Evolutionary conservation across 1,140 invertebrate genomes (phyloP), one percentile per base, ranked within the genome.

Genomic region (Aplysia californica): DNA sequence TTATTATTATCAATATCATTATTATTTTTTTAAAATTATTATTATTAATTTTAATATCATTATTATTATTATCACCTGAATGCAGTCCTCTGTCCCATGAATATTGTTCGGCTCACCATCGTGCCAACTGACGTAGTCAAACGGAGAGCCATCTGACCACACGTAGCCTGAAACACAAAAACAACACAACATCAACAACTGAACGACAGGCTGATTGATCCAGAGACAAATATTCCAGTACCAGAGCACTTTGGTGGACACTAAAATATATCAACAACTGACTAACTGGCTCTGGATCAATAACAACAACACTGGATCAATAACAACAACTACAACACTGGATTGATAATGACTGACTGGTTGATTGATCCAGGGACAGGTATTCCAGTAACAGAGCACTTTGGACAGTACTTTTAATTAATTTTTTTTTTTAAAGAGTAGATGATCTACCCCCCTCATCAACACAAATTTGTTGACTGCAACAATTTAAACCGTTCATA

Each of bases 71-170:
- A 50, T 15, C 39, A 75, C 64, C 31, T 78, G 75, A 5, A 77
- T 77, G 68, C 83, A 84, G 23, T 81, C 68, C 67, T 84, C 80
- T 15, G 35, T 50, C 29, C 71, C 76, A 36, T 68, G 35, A 41
- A 64, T 36, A 58, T 78, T 77, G 56, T 79, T 82, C 29, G 82
- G 80, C 71, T 80, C 77, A 0, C 78, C 79, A 33, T 33, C 31
- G 6, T 72, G 75, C 81, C 84, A 87, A 64, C 82, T 80, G 18
- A 81, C 69, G 73, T 79, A 85, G 39, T 77, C 73, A 55, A 82
- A 80, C 36, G 84, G 79, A 10, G 84, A 80, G 0, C 78, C 80
- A 72, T 87, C 84, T n/a, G 79, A 77, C 86, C 86, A 87, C 58
- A 66, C 44, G 79, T 76, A 85, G 26, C 81, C 83, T 39, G 23